These are phyloP conservation scores for Eleginops maclovinus DNA, from an alignment of 2,113 vertebrate species.

Conservation along the genomic window DNA sequence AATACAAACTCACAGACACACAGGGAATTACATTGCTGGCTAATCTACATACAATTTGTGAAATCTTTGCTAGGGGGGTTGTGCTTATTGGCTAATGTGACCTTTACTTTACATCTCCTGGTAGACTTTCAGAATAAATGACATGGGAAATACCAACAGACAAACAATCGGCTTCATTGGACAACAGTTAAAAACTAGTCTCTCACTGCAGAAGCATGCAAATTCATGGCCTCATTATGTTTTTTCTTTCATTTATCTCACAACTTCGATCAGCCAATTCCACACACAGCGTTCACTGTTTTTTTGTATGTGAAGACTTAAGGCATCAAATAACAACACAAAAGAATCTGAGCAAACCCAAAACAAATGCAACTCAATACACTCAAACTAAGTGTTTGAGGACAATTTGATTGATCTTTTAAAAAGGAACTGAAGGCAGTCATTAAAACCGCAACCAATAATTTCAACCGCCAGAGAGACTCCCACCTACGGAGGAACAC, in stretches of 20 bases:
- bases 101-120: background rate
- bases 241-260: background rate
- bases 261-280: background rate
- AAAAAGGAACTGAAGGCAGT: background rate
- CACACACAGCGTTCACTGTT: background rate
- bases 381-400: too few relatives aligned
- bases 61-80: background rate
- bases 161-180: background rate
- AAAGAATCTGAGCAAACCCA: background rate
- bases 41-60: background rate
- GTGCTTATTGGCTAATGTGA: too few relatives aligned
- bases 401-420: too few relatives aligned
- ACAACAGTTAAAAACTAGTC: background rate
- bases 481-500: too few relatives aligned
- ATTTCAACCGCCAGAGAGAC: background rate
- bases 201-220: too few relatives aligned
- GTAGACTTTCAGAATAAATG: constrained; percentile 1
- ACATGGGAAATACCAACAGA: background rate
- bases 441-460: background rate
- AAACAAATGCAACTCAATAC: background rate
- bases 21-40: background rate
- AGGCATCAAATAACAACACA: background rate
- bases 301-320: background rate
- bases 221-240: background rate
- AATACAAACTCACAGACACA: background rate